Evolutionary conservation across 2,888 invertebrate species (phyloP).

Genomic region (Poecilobothrus nobilitatus): DNA sequence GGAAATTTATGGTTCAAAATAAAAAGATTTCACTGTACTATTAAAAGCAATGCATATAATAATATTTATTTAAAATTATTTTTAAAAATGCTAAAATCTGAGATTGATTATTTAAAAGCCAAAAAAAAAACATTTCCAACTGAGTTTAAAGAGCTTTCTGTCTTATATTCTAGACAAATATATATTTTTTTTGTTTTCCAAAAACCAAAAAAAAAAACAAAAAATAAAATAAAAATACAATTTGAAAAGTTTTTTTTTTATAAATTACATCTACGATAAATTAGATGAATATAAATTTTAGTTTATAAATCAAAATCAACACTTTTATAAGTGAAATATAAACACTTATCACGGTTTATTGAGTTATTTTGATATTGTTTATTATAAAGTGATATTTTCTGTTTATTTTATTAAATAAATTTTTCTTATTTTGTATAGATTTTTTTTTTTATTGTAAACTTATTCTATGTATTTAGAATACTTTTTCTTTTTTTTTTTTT

Average conservation of each 20-base stretch:
- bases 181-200: not conserved
- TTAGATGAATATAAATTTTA: not conserved
- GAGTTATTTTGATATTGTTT: conserved; percentile 11
- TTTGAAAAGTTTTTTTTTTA: not conserved
- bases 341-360: not conserved
- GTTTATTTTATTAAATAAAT: conserved; percentile 10
- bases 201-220: not conserved
- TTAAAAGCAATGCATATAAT: no score
- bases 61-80: no score
- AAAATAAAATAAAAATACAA: not conserved
- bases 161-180: not conserved
- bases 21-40: no score
- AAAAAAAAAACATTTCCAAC: not conserved
- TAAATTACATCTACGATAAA: not conserved
- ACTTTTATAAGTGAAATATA: not conserved
- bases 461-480: no score
- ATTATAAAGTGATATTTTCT: not conserved
- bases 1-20: no score
- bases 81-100: no score
- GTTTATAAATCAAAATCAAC: conserved; percentile 1
- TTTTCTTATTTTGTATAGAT: not conserved
- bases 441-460: not conserved
- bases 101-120: no score
- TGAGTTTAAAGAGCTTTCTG: not conserved
- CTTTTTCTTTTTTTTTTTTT: no score